phyloP scores from a whole-genome alignment of 2,113 vertebrate species.

The Perca fluviatilis region DNA sequence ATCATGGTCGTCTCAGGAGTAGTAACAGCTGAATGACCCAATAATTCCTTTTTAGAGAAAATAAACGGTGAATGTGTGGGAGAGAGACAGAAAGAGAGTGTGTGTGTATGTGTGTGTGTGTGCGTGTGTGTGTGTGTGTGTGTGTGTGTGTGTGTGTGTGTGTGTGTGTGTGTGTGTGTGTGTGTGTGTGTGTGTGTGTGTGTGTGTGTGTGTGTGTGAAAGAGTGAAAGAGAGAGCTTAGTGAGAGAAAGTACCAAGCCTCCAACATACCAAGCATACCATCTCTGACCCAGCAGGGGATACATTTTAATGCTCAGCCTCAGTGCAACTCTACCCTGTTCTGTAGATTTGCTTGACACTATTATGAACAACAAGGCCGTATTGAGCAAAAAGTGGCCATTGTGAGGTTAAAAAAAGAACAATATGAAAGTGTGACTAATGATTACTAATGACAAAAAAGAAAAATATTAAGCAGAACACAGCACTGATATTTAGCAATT shows the following conservation, averaged over 20 bases:
- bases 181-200: conserved; percentile 19
- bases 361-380: not conserved
- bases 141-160: not conserved
- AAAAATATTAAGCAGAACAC: not conserved
- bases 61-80: conserved; percentile 4
- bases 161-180: not conserved
- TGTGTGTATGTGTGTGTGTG: not conserved
- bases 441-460: not conserved
- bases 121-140: not conserved
- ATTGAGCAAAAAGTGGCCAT: not conserved
- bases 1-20: not conserved
- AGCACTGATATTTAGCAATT: not conserved
- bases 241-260: conserved; percentile 34
- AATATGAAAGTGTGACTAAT: not conserved
- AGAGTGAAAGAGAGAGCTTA: conserved; percentile 14
- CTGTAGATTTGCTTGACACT: conserved; percentile 22
- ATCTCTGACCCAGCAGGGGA: conserved; percentile 52
- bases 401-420: not conserved
- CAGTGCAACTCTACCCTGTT: not conserved
- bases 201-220: conserved; percentile 1
- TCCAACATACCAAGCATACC: conserved; percentile 69
- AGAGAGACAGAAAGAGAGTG: not conserved
- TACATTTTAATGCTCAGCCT: conserved; percentile 45
- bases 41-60: conserved; percentile 26
- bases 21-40: conserved; percentile 13